Evolutionary conservation across 1,140 invertebrate genomes (phyloP), one percentile per base, ranked within the genome.

Genomic region (Orussus abietinus): DNA sequence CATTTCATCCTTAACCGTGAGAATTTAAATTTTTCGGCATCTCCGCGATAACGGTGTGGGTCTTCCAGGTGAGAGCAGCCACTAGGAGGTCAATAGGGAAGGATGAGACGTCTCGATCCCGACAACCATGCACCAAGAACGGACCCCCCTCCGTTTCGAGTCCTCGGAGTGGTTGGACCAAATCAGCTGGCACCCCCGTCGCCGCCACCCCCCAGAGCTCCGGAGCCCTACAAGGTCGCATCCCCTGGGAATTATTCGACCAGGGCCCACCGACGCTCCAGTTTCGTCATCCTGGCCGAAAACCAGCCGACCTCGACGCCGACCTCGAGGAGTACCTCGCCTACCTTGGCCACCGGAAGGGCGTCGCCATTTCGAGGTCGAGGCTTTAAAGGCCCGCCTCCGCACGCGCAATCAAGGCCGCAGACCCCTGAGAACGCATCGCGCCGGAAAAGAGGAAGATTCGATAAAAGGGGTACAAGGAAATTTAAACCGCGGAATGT

Each of bases 251-350:
- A 44, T 5, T 55, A 61, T 6, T 38, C 55, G 28, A 55, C 47
- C 11, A 47, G 70, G 32, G 59, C 63, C 14, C 66, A 70, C 12
- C 53, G 71, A 11, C 61, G 66, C 12, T 66, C 72, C 14, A 72
- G 69, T 36, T 83, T 83, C 55, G 78, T 81, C 21, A 82, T 83
- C 38, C 68, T 83, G 28, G 75, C 78, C 4, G 75, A 80, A 32
- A 45, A 64, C 5, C 62, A 65, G 12, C 64, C 68, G 15, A 66
- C 64, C 14, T 69, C 57, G 18, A 53, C 59, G 5, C 43, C 59
- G 35, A 45, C 55, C 45, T 12, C 61, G 19, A 49, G 68, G 26
- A 72, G 70, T 47, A 72, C 75, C 3, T 49, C 62, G 13, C 59
- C 60, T 14, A 49, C 47, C 7, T 29, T 56, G 5, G 44, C 55